Conservation (phyloP, 2,113 vertebrate species). For the Saguinus midas region DNA sequence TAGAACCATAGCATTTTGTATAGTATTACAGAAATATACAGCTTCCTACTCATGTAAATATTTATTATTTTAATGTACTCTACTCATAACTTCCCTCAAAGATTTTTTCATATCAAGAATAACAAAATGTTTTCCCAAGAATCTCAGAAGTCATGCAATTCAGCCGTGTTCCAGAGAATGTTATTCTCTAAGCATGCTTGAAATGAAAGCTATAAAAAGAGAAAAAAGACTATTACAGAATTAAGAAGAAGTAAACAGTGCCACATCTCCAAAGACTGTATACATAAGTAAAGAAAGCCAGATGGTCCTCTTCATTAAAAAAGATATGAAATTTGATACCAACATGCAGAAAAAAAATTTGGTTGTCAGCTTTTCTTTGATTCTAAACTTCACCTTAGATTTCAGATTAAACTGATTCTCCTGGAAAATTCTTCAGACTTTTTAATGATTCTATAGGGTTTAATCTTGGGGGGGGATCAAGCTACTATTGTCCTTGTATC, state of each 20-base stretch:
- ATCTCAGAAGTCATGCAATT: slow-evolving; percentile 47
- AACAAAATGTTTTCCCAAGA: slow-evolving; percentile 27
- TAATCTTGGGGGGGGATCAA: neutral
- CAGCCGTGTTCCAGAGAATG: slow-evolving; percentile 33
- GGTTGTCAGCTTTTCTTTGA: slow-evolving; percentile 33
- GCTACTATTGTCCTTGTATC: neutral
- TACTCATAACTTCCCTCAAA: neutral
- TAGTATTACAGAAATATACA: neutral
- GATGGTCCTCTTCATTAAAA: slow-evolving; percentile 67
- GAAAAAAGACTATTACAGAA: slow-evolving; percentile 47
- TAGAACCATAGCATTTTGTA: neutral
- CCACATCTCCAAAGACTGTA: neutral
- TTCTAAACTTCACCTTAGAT: slow-evolving; percentile 31
- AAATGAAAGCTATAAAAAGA: slow-evolving; percentile 25
- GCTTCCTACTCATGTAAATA: slow-evolving; percentile 30
- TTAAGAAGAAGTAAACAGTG: slow-evolving; percentile 36
- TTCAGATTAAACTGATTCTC: slow-evolving; percentile 25
- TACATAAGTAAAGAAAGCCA: slow-evolving; percentile 60
- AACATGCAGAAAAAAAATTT: neutral
- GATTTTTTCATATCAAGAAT: neutral
- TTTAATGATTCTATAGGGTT: neutral
- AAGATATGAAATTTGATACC: slow-evolving; percentile 26
- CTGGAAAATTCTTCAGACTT: neutral
- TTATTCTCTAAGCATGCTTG: slow-evolving; percentile 38
- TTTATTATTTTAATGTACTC: slow-evolving; percentile 9